Conservation (phyloP, 2,797 vertebrate genomes). For the Mus spretus region DNA sequence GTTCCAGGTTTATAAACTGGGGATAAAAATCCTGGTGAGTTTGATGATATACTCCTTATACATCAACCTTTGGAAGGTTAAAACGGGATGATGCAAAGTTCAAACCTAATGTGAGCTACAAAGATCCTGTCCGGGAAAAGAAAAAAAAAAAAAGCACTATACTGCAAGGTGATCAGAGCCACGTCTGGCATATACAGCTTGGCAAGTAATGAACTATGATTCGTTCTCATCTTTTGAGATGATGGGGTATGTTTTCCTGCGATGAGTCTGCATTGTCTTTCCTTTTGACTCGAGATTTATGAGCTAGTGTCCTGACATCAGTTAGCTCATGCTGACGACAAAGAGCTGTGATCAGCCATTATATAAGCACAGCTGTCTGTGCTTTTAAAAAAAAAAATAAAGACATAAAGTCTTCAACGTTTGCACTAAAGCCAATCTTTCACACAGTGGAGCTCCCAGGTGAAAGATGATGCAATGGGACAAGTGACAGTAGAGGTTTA, state of each 20-base stretch:
- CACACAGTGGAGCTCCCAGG: not conserved
- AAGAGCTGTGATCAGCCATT: conserved; percentile 55
- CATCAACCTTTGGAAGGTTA: not conserved
- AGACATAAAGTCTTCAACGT: conserved; percentile 62
- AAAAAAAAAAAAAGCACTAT: no score
- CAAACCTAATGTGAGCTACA: not conserved
- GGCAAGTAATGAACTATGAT: conserved; percentile 57
- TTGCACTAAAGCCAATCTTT: conserved; percentile 3
- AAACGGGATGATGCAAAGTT: not conserved
- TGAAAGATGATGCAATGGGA: conserved; percentile 52
- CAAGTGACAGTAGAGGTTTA: not conserved
- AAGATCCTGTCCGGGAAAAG: not conserved
- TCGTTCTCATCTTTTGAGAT: conserved; percentile 26
- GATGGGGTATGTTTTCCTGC: conserved; percentile 42
- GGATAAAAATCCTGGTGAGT: not conserved
- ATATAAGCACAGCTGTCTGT: conserved; percentile 42
- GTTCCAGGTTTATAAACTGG: not conserved
- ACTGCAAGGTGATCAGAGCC: not conserved
- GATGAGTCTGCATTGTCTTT: conserved; percentile 52
- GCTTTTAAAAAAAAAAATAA: conserved; percentile 33
- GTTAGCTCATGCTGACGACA: conserved; percentile 73
- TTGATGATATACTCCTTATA: not conserved
- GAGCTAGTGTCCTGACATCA: conserved; percentile 46
- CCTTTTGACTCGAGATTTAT: conserved; percentile 65
- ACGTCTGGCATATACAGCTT: not conserved